These are phyloP conservation scores for Schlechtendalia chinensis DNA, from an alignment of 1,140 invertebrate genomes.

Conservation along the genomic window DNA sequence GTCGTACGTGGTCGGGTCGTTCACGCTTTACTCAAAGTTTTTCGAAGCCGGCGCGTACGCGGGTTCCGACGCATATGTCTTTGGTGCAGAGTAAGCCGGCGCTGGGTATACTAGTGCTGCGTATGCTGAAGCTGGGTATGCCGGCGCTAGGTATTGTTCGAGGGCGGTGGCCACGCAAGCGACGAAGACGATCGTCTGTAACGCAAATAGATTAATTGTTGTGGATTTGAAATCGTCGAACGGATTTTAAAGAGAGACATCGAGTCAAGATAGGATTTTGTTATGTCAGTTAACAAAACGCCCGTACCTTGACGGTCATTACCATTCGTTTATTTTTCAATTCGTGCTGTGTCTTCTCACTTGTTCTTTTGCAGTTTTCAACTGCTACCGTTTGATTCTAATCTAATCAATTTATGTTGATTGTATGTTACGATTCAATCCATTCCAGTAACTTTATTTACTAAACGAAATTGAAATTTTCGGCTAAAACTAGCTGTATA, in stretches of 20 bases:
- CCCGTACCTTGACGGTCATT: slow-evolving; percentile 34
- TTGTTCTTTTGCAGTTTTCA: neutral
- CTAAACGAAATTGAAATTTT: no score
- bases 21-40: slow-evolving; percentile 54
- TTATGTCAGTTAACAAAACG: neutral
- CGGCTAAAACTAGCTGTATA: no score
- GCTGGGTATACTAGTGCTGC: slow-evolving; percentile 51
- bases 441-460: no score
- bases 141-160: slow-evolving; percentile 51
- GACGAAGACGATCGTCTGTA: slow-evolving; percentile 35
- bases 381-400: neutral
- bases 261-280: neutral
- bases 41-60: slow-evolving; percentile 49
- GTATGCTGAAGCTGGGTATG: slow-evolving; percentile 51
- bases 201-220: neutral
- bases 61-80: slow-evolving; percentile 52
- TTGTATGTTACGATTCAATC: no score
- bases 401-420: no score
- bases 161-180: slow-evolving; percentile 16
- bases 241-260: neutral
- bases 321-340: neutral
- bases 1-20: slow-evolving; percentile 54
- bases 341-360: neutral
- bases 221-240: neutral
- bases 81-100: slow-evolving; percentile 51